These are phyloP conservation scores for Cyprinodon variegatus DNA, from an alignment of 2,113 vertebrate species.

Conservation along the genomic window DNA sequence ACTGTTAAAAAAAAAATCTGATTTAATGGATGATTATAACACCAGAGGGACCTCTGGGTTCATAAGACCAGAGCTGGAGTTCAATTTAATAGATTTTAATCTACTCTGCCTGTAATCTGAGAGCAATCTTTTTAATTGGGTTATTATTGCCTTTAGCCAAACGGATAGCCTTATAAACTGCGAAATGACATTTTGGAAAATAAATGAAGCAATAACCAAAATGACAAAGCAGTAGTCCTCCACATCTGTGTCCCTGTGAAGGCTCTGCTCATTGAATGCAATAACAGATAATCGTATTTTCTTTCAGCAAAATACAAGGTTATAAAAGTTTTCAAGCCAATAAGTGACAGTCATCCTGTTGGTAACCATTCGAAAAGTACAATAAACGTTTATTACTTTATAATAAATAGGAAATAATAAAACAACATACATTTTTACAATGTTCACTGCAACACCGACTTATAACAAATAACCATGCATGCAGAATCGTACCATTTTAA, in stretches of 20 bases:
- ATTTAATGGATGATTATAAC: constrained; percentile 1
- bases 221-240: not conserved
- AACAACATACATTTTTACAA: too few species aligned
- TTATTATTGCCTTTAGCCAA: constrained; percentile 6
- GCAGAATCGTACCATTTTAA: not conserved
- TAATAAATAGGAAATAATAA: not conserved
- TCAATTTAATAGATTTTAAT: constrained; percentile 6
- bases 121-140: not conserved
- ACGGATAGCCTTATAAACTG: not conserved
- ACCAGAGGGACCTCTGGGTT: not conserved
- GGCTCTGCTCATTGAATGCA: not conserved
- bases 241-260: not conserved
- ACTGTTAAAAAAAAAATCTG: not conserved
- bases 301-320: not conserved
- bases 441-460: too few species aligned
- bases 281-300: not conserved
- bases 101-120: not conserved
- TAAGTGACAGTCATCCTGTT: not conserved
- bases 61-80: not conserved
- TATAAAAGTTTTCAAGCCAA: not conserved
- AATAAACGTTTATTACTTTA: not conserved
- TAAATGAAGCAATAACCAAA: not conserved
- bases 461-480: too few species aligned
- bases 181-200: not conserved
- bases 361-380: not conserved